Base-by-base conservation (phyloP, 2,113 vertebrate genomes). In the Donacobius atricapilla region DNA sequence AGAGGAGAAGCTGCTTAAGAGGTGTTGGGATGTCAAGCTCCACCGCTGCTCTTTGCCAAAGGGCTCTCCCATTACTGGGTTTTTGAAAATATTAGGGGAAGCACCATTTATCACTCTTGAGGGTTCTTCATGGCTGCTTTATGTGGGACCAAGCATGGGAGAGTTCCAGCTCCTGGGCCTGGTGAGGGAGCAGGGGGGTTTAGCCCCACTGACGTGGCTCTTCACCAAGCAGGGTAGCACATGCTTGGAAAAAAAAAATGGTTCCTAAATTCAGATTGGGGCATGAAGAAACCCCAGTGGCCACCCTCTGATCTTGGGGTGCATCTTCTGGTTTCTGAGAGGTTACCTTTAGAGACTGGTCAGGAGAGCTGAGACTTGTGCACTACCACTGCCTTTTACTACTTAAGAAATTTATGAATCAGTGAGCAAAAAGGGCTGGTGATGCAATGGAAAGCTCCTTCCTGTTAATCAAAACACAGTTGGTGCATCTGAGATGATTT, bases 401-500 rank as follows among this genome's bases (percentile, higher is more conserved):
- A 17, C 83, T 58, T 35, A 5, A 71, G 37, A 89, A 37, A 60
- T 69, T 42, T 28, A 35, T 87, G 90, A 81, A 86, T 80, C 48
- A 4, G 35, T 10, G 80, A 89, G 61, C 60, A 33, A 61, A 83
- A 63, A 48, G 60, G 64, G 85, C 71, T 9, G 4, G 88, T 71
- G 88, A 84, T 89, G 94, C 93, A 72, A 61, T 61, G 86, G 91
- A 89, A 93, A 61, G 27, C 89, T 95, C 61, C 65, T 97, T 96
- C 92, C 88, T 95, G 72, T 83, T 90, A 82, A 96, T 93, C 95
- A 96, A 78, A 90, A 91, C 88, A 90, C 90, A 87, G 83, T 91
- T 39, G 93, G 80, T 71, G 92, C 69, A 85, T 87, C 89, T 66
- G 92, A 83, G 81, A 92, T 94, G 78, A 78, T 96, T 91, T 89